Conservation (phyloP, 2,113 vertebrate genomes). For the Thamnophis sirtalis region DNA sequence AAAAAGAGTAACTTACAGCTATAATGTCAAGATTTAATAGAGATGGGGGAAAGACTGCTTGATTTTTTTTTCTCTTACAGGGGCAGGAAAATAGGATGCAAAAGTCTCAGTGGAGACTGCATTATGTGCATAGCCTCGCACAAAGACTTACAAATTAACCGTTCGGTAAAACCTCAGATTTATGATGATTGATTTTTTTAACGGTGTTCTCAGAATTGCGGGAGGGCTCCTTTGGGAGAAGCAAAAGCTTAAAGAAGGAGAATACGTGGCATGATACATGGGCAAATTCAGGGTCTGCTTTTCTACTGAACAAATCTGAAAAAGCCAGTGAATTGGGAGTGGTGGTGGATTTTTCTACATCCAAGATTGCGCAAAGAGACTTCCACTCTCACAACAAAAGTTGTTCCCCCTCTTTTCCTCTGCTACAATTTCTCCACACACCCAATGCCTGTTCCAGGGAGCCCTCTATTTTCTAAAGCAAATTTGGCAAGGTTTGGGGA, state of each 20-base stretch:
- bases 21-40: constrained; percentile 22
- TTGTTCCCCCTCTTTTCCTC: not conserved
- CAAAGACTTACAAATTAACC: constrained; percentile 27
- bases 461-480: not conserved
- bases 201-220: constrained; percentile 38
- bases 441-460: not conserved
- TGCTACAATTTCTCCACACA: not conserved
- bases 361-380: not conserved
- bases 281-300: not conserved
- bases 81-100: constrained; percentile 33
- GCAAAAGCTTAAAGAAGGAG: not conserved
- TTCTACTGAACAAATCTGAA: not conserved
- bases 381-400: not conserved
- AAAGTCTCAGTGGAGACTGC: constrained; percentile 42
- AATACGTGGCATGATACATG: too few relatives aligned
- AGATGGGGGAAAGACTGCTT: not conserved
- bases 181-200: constrained; percentile 53
- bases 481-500: not conserved
- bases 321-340: not conserved
- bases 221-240: constrained; percentile 4
- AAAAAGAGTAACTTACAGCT: constrained; percentile 31
- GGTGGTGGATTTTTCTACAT: not conserved
- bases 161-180: constrained; percentile 35
- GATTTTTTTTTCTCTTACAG: constrained; percentile 8
- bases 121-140: constrained; percentile 6